Percentiles rank a stretch among this genome's conserved stretches.
phyloP scores from a whole-genome alignment of 1,140 invertebrate genomes.

The Triops longicaudatus region DNA sequence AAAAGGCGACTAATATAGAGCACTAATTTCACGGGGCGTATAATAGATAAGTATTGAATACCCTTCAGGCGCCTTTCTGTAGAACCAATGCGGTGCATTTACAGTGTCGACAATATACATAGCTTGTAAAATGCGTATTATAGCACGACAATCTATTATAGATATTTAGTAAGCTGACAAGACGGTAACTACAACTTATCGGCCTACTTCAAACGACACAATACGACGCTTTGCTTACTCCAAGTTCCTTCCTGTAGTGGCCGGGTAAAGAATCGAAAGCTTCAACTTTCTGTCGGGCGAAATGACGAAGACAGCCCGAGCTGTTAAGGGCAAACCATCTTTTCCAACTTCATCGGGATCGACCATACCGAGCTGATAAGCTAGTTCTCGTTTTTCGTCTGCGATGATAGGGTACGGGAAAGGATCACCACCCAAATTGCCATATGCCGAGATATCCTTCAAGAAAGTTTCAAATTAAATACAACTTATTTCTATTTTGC shows the following conservation, averaged over 20 bases:
- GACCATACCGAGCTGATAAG: conserved; percentile 73
- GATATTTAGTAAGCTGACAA: too few species aligned
- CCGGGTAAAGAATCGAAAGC: conserved; percentile 80
- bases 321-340: conserved; percentile 63
- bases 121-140: too few species aligned
- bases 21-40: too few species aligned
- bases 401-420: conserved; percentile 84
- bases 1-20: too few species aligned
- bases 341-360: conserved; percentile 68
- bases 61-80: too few species aligned
- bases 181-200: not conserved
- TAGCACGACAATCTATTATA: too few species aligned
- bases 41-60: too few species aligned
- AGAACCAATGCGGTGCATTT: too few species aligned
- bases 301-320: conserved; percentile 77
- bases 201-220: not conserved
- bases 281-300: conserved; percentile 76
- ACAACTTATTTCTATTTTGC: conserved; percentile 29
- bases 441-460: conserved; percentile 67
- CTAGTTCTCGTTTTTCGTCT: conserved; percentile 65
- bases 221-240: conserved; percentile 52
- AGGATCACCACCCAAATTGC: conserved; percentile 52
- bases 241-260: conserved; percentile 83
- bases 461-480: not conserved
- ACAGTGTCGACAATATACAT: too few species aligned